Evolutionary conservation across 2,888 invertebrate genomes (phyloP).

Genomic region (Creontiades dilutus): DNA sequence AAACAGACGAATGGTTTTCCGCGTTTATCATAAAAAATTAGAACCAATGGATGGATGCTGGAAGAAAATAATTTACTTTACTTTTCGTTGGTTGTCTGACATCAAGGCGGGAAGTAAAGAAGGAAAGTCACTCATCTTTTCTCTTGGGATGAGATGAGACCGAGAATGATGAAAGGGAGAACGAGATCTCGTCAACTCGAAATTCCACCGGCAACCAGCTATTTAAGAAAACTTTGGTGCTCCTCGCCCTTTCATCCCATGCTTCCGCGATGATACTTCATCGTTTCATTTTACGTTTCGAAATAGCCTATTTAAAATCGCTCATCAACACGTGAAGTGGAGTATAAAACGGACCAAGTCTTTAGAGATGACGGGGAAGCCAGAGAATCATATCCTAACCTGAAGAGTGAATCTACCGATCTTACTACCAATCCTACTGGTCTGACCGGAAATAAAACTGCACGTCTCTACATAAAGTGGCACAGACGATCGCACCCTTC

Average conservation of each 20-base stretch:
- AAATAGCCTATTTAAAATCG: neutral
- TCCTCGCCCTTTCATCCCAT: neutral
- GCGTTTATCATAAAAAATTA: too few relatives aligned
- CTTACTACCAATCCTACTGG: too few relatives aligned
- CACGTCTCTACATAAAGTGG: too few relatives aligned
- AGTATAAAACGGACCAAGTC: neutral
- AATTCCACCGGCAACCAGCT: neutral
- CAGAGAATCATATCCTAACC: too few relatives aligned
- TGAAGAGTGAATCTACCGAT: too few relatives aligned
- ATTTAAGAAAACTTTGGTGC: neutral
- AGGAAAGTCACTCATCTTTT: neutral
- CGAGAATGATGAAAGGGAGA: neutral
- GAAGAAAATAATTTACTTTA: too few relatives aligned
- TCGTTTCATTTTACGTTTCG: slow-evolving; percentile 6
- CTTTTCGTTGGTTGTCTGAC: too few relatives aligned
- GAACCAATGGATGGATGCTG: too few relatives aligned
- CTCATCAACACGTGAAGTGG: neutral
- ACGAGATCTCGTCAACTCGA: slow-evolving; percentile 2
- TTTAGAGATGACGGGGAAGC: neutral
- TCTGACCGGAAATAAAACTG: too few relatives aligned
- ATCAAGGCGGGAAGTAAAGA: too few relatives aligned
- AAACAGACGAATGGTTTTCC: too few relatives aligned
- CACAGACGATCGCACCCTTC: too few relatives aligned
- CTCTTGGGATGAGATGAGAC: neutral
- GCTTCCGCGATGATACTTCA: slow-evolving; percentile 14